Evolutionary conservation across 2,888 invertebrate species (phyloP).

Genomic region (Lomographa bimaculata): DNA sequence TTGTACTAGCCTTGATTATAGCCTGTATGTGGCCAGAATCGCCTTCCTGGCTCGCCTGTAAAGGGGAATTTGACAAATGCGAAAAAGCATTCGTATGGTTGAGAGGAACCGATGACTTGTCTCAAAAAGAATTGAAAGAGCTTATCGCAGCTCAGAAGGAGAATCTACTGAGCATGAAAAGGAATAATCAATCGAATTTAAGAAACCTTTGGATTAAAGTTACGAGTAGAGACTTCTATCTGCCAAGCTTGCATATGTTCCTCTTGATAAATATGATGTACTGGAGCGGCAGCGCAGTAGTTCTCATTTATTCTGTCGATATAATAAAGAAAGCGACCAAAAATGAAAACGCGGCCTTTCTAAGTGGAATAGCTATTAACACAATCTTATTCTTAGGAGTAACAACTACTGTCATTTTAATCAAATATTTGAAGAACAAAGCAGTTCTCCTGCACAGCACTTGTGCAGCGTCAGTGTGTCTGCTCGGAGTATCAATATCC

Average conservation of each 20-base stretch:
- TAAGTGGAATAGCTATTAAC: conserved; percentile 19
- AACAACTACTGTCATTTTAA: conserved; percentile 13
- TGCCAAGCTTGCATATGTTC: conserved; percentile 31
- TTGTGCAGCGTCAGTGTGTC: conserved; percentile 14
- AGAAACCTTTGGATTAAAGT: conserved; percentile 10
- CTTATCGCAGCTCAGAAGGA: conserved; percentile 26
- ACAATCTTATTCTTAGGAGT: conserved; percentile 19
- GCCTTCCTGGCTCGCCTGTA: conserved; percentile 34
- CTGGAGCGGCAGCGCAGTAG: conserved; percentile 29
- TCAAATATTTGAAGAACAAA: conserved; percentile 30
- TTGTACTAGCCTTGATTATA: conserved; percentile 17
- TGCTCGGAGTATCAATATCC: conserved; percentile 13
- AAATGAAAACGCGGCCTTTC: conserved; percentile 24
- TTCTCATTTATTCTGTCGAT: conserved; percentile 30
- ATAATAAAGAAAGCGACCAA: conserved; percentile 25
- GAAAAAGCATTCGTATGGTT: conserved; percentile 30
- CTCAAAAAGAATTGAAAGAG: conserved; percentile 26
- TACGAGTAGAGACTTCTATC: conserved; percentile 30
- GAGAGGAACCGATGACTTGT: conserved; percentile 25
- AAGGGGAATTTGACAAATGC: conserved; percentile 30
- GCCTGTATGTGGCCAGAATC: conserved; percentile 33
- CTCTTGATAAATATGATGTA: conserved; percentile 28
- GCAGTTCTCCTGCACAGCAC: conserved; percentile 21
- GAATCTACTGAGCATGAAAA: conserved; percentile 1
- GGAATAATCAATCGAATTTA: conserved; percentile 1